A percentile compares a stretch with the other conserved stretches of the same genome.
Evolutionary conservation across 2,797 vertebrate genomes (phyloP).

Genomic region (Naso thynnoides): DNA sequence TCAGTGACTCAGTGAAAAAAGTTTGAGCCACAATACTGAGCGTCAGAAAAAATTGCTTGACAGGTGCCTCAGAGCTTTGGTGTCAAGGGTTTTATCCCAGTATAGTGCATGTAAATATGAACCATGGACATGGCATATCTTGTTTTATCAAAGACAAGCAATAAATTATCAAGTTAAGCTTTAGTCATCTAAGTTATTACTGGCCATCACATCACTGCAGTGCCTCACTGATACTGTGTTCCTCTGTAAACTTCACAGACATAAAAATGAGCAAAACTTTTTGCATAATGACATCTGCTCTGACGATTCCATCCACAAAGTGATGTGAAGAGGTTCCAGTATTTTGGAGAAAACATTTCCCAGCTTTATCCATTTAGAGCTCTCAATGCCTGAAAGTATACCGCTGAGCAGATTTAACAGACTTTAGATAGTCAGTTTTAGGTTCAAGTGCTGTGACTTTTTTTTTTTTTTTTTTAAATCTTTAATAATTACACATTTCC

Average conservation of each 20-base stretch:
- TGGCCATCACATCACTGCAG: constrained; percentile 7
- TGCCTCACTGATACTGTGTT: constrained; percentile 11
- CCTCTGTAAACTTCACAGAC: constrained; percentile 24
- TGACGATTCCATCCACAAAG: neutral
- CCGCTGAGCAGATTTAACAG: neutral
- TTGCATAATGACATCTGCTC: neutral
- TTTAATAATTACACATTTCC: constrained; percentile 6
- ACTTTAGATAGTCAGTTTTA: constrained; percentile 3
- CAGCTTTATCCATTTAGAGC: constrained; percentile 1
- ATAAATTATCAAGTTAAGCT: neutral
- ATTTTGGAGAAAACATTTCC: neutral
- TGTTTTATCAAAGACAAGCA: constrained; percentile 4
- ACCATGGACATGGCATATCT: neutral
- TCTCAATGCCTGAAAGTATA: constrained; percentile 7
- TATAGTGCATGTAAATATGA: constrained; percentile 9
- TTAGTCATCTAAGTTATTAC: neutral
- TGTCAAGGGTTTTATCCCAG: neutral
- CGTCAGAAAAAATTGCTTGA: neutral
- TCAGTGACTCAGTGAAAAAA: neutral
- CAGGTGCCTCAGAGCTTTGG: neutral
- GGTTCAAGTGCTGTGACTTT: constrained; percentile 3
- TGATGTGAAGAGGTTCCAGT: neutral
- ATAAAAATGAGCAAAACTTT: neutral
- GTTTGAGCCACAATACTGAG: neutral
- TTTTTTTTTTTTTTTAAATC: neutral